Conservation (phyloP, 23 tunicate genomes). For the Styela plicata region DNA sequence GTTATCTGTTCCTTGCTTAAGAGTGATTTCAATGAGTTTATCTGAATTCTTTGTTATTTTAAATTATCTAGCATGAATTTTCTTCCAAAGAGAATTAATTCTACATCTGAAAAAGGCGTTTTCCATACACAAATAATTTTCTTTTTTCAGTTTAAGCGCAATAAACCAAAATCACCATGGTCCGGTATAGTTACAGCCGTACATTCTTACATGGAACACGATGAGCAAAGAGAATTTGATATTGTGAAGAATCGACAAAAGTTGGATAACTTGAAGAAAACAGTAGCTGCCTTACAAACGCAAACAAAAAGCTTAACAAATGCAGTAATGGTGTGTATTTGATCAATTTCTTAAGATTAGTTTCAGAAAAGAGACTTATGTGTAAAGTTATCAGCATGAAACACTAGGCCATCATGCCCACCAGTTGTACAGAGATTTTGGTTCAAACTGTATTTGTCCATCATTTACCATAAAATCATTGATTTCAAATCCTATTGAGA, state of each 20-base stretch:
- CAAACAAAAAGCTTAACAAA: slow-evolving; percentile 24
- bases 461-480: too few relatives aligned
- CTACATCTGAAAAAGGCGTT: too few relatives aligned
- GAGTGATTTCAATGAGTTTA: background rate
- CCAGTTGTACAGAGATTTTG: too few relatives aligned
- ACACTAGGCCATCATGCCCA: too few relatives aligned
- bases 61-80: too few relatives aligned
- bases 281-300: background rate
- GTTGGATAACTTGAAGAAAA: background rate
- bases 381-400: too few relatives aligned
- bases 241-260: slow-evolving; percentile 25
- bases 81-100: too few relatives aligned
- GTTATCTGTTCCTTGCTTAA: background rate
- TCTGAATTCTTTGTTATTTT: background rate
- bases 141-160: slow-evolving; percentile 37
- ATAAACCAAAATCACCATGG: slow-evolving; percentile 52
- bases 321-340: slow-evolving; percentile 14
- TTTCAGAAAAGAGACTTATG: too few relatives aligned
- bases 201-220: slow-evolving; percentile 69
- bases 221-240: slow-evolving; percentile 41
- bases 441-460: too few relatives aligned
- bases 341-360: too few relatives aligned
- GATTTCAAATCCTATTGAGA: too few relatives aligned
- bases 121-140: background rate
- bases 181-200: slow-evolving; percentile 72